Evolutionary conservation across 2,797 vertebrate species (phyloP).

Genomic region (Epinephelus awoara): DNA sequence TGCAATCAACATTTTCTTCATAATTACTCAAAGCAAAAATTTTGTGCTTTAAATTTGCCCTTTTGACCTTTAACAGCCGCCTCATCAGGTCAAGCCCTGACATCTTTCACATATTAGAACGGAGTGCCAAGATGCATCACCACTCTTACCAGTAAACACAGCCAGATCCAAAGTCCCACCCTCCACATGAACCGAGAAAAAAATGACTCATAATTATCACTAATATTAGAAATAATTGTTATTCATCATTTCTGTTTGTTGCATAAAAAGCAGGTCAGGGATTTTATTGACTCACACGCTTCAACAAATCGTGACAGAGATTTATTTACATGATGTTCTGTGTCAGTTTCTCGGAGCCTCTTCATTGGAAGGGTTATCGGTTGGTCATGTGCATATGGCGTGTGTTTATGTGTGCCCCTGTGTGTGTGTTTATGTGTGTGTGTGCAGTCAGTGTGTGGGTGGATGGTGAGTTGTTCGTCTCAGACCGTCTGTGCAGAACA

Average conservation of each 20-base stretch:
- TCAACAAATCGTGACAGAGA: constrained; percentile 28
- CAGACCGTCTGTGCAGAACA: constrained; percentile 82
- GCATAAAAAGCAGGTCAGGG: constrained; percentile 65
- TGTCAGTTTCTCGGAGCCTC: constrained; percentile 43
- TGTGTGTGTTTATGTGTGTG: constrained; percentile 44
- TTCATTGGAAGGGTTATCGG: constrained; percentile 38
- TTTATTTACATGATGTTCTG: constrained; percentile 57
- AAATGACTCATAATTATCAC: constrained; percentile 48
- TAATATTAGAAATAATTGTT: constrained; percentile 51
- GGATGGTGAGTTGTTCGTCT: constrained; percentile 72
- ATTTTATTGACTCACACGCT: constrained; percentile 40
- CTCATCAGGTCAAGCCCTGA: not conserved
- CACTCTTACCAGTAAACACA: constrained; percentile 3
- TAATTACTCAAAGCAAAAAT: too few species aligned
- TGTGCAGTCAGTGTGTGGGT: constrained; percentile 54
- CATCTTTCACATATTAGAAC: not conserved
- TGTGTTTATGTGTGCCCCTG: constrained; percentile 48
- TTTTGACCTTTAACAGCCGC: constrained; percentile 15
- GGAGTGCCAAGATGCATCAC: constrained; percentile 6
- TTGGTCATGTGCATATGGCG: constrained; percentile 63
- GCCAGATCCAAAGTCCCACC: constrained; percentile 28
- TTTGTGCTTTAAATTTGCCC: not conserved
- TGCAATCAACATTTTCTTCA: too few species aligned
- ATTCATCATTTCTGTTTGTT: constrained; percentile 34
- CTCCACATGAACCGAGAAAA: constrained; percentile 24